Base-by-base conservation (phyloP, 1,140 invertebrate genomes). In the Orius laevigatus region DNA sequence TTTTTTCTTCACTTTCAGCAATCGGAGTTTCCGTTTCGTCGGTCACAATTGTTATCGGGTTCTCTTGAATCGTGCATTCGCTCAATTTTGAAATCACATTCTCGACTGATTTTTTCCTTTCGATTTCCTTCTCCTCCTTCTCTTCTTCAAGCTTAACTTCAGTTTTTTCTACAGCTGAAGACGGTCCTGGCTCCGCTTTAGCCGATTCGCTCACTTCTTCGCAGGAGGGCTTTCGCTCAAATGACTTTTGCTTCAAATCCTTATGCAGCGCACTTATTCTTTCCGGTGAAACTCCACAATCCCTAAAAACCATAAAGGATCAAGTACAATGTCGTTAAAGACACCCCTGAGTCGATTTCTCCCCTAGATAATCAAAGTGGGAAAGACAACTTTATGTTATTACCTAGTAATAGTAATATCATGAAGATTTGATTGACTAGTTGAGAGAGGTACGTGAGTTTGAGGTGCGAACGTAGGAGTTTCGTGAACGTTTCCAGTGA, bases 401-500 rank as follows among this genome's bases (percentile, higher is more conserved):
- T 11, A 11, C 25, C 25, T 25, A 25, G 25, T 12, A 15, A 35
- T 61, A 12, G 78, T 75, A 47, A 80, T 79, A 56, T 84, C 79
- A 60, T 77, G 78, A 50, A 88, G 71, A 63, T 87, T 85, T 44
- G 79, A 81, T 58, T 86, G 84, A 53, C 79, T 83, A 62, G 81
- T 78, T 3, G 78, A 81, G 61, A 81, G 78, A 20, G 79, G 76
- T 48, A 85, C 80, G 44, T 71, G 68, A 41, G 63, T 56, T 49
- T 64, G 63, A 25, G 76, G 72, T 5, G 77, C 75, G 43, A 51
- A 45, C 54, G 74, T 75, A 33, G 83, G 67, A 10, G 79, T 79
- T 59, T 84, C 82, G 62, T 84, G 81, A 5, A 78, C 81, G 2
- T 80, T 83, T 43, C 81, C 82, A 0, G 79, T 79, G n/a, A 85